Evolutionary conservation across 2,113 vertebrate genomes (phyloP), one percentile per base, ranked within the genome.

Genomic region (Chaenogobius annularis): DNA sequence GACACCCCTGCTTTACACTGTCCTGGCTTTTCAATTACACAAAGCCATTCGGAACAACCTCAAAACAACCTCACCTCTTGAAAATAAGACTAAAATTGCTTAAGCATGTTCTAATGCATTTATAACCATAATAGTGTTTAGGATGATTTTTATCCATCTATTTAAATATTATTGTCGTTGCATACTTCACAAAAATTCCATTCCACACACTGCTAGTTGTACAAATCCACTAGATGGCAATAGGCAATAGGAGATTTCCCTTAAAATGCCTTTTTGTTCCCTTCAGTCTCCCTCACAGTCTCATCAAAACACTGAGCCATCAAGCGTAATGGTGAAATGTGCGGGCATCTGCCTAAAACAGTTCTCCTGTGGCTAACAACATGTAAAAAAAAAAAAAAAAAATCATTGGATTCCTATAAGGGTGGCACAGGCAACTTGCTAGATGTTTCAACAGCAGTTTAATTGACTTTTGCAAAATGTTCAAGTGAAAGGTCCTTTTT

Each of bases 171-270:
- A 12, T 46, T 10, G 44, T 46, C 10, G 3, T 9, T 11, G 44
- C 44, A 46, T 13, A 40, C 7, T 40, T 40, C 37, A 40, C 37
- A 40, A 7, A 40, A 40, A 40, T 5, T 40, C 26, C 26, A 31
- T 31, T 31, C 26, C 26, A 1, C 4, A 31, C 13, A 66, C 10
- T 35, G 6, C 66, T 0, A 43, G 10, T 44, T 43, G 37, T n/a
- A 63, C 15, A 19, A 8, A 70, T 11, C 85, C 87, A 88, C 82
- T 85, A 86, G 87, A 81, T 85, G 87, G 84, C 85, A 69, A 61
- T 64, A 14, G 35, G 61, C 63, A 61, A 20, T 78, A 77, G 56
- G 5, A 7, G 20, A 35, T 70, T 63, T 40, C 17, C 59, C 15
- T 63, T 59, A 66, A 15, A 13, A 64, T 31, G 66, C 58, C 22